A percentile compares a stretch with the other conserved stretches of the same genome.
Conservation (phyloP, 2,113 vertebrate genomes). For the Leptobrachium ailaonicum region DNA sequence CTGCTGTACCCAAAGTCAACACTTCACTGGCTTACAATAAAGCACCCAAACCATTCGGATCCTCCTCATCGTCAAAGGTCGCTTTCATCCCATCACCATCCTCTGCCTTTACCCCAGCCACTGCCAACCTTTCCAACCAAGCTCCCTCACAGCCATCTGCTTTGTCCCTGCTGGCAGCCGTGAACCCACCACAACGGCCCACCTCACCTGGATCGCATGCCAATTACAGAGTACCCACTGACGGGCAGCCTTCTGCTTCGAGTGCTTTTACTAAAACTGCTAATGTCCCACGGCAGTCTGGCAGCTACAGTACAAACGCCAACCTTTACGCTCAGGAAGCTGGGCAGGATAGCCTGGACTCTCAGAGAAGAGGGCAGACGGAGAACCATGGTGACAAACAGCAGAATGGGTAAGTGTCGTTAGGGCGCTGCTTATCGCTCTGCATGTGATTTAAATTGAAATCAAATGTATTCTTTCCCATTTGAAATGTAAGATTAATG, state of each 20-base stretch:
- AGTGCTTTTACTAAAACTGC: conserved; percentile 74
- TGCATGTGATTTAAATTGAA: conserved; percentile 27
- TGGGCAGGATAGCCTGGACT: conserved; percentile 84
- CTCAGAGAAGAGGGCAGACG: conserved; percentile 82
- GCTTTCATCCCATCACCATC: conserved; percentile 89
- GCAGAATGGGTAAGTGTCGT: conserved; percentile 89
- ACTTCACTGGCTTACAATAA: conserved; percentile 84
- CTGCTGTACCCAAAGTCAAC: conserved; percentile 72
- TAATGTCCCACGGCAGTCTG: conserved; percentile 80
- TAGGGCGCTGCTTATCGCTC: conserved; percentile 53
- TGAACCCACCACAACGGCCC: conserved; percentile 51
- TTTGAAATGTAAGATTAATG: neutral
- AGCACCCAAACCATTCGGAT: conserved; percentile 81
- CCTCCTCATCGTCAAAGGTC: conserved; percentile 73
- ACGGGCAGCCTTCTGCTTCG: conserved; percentile 57
- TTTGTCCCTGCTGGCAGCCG: conserved; percentile 58
- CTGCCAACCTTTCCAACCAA: conserved; percentile 62
- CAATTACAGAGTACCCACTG: conserved; percentile 66
- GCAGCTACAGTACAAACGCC: conserved; percentile 73
- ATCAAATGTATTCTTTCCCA: neutral
- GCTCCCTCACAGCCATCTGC: conserved; percentile 55
- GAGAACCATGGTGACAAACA: conserved; percentile 85
- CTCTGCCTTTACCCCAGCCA: conserved; percentile 86
- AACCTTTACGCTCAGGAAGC: conserved; percentile 75
- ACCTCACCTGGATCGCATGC: conserved; percentile 66